Evolutionary conservation across 2,888 invertebrate genomes (phyloP).

Genomic region (Tetranychus truncatus): DNA sequence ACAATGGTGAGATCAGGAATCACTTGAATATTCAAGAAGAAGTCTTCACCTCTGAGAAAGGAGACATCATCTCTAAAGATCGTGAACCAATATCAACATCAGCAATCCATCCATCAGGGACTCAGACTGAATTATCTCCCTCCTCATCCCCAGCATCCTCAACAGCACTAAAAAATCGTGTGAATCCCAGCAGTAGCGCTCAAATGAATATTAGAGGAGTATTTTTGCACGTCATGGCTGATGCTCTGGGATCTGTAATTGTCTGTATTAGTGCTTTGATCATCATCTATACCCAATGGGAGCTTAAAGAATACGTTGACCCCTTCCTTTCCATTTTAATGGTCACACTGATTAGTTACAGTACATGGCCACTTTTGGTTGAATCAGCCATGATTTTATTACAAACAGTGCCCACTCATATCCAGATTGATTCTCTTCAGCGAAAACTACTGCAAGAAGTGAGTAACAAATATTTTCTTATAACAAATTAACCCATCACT

Average conservation of each 20-base stretch:
- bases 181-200: slow-evolving; percentile 9
- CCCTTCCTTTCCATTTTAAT: slow-evolving; percentile 64
- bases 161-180: too few species aligned
- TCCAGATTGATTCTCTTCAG: slow-evolving; percentile 42
- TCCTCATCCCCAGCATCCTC: too few species aligned
- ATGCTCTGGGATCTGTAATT: slow-evolving; percentile 83
- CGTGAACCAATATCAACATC: too few species aligned
- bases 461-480: neutral
- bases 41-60: too few species aligned
- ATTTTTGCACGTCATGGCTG: slow-evolving; percentile 90
- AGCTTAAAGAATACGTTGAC: slow-evolving; percentile 60
- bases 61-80: too few species aligned
- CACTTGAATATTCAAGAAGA: too few species aligned
- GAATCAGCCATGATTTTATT: slow-evolving; percentile 85
- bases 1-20: too few species aligned
- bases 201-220: slow-evolving; percentile 99
- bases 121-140: too few species aligned
- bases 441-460: neutral
- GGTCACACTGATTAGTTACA: slow-evolving; percentile 63
- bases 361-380: slow-evolving; percentile 78
- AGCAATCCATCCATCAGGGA: too few species aligned
- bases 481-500: neutral
- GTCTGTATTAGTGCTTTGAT: slow-evolving; percentile 65
- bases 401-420: slow-evolving; percentile 95
- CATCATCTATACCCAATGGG: slow-evolving; percentile 55